Evolutionary conservation across 2,113 vertebrate genomes (phyloP), one percentile per base, ranked within the genome.

Genomic region (Cololabis saira): DNA sequence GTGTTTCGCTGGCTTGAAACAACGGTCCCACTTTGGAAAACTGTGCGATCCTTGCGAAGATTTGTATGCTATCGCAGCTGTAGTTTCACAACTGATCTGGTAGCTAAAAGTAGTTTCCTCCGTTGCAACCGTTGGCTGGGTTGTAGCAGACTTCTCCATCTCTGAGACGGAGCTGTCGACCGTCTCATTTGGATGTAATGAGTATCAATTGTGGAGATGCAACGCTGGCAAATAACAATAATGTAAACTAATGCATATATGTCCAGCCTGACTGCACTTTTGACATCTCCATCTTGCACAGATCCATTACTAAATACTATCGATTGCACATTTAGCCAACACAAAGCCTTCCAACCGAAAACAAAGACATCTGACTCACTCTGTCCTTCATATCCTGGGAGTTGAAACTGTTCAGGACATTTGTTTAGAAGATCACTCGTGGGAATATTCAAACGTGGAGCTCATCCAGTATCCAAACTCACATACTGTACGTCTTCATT

Each of bases 61-160:
- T 70, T 21, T 51, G 51, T 49, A 49, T 24, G 22, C 54, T 17
- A 53, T 22, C 52, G 37, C 16, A 27, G 24, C 24, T 27, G 24
- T 27, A 27, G 3, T 27, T 27, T 27, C 24, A 27, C 24, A 2
- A 11, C 33, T 37, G 33, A 13, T 71, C 62, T 53, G 40, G n/a
- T 27, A 78, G 42, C 50, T 47, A 49, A 67, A 74, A 65, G 45
- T 49, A 47, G 60, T 71, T 65, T 80, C 80, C 72, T 72, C 37
- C 56, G 70, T 47, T 65, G 66, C 57, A 65, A 56, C 73, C 63
- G 76, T 68, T 47, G 49, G 19, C 81, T 51, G 72, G 44, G 61
- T 76, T 72, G 51, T 51, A 71, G 81, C 66, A 67, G 55, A 57
- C 68, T 61, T 74, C 80, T 74, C 55, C 58, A 40, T 61, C 65